Conservation (phyloP, 2,888 invertebrate genomes). For the Drosophila limbata region DNA sequence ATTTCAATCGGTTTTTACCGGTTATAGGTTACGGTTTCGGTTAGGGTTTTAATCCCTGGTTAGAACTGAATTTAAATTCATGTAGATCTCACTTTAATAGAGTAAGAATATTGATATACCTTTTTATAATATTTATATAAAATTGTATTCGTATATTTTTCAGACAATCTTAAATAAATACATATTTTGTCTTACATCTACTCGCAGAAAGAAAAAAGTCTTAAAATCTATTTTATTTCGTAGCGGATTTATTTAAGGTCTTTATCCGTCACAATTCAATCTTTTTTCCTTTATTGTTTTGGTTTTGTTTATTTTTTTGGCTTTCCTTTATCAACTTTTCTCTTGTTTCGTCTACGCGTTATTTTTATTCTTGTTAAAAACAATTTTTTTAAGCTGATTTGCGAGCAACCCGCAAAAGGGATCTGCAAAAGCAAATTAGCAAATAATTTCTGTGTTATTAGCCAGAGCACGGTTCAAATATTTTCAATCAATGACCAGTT, state of each 20-base stretch:
- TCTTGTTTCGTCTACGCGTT: conserved; percentile 31
- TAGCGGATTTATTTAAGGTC: conserved; percentile 24
- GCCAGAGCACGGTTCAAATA: conserved; percentile 50
- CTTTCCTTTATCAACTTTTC: conserved; percentile 58
- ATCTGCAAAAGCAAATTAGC: conserved; percentile 64
- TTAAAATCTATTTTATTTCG: conserved; percentile 6
- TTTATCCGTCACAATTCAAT: conserved; percentile 10
- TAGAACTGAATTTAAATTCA: background rate
- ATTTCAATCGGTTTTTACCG: too few relatives aligned
- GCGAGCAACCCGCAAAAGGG: conserved; percentile 32
- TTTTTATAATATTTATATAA: background rate
- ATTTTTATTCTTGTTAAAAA: conserved; percentile 44
- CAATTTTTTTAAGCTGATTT: conserved; percentile 71
- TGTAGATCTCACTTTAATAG: background rate
- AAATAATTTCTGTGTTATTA: conserved; percentile 74
- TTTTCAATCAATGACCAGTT: conserved; percentile 64
- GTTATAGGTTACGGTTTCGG: too few relatives aligned
- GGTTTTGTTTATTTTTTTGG: conserved; percentile 13
- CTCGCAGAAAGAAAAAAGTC: background rate
- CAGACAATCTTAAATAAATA: background rate
- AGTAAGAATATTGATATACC: background rate
- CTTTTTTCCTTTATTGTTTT: conserved; percentile 16
- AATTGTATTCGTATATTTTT: background rate
- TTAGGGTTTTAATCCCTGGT: too few relatives aligned
- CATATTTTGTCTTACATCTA: background rate